Conservation (phyloP, 2,113 vertebrate genomes). For the Stercorarius parasiticus region DNA sequence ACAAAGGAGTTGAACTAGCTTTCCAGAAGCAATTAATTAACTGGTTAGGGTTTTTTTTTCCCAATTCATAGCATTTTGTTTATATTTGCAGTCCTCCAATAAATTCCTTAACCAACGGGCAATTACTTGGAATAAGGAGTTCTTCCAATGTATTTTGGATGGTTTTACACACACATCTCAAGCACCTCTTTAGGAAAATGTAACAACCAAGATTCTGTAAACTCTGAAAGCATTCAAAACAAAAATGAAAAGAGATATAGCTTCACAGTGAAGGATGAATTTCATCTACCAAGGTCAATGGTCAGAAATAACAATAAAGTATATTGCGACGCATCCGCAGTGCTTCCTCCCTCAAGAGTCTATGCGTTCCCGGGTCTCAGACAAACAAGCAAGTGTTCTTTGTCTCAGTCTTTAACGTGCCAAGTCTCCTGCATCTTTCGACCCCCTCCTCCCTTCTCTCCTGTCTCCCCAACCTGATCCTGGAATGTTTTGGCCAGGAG, state of each 20-base stretch:
- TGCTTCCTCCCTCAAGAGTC: not conserved
- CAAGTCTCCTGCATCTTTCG: not conserved
- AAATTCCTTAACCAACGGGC: not conserved
- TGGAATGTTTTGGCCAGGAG: conserved; percentile 75
- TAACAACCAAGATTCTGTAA: not conserved
- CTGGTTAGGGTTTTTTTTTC: not conserved
- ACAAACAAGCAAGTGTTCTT: conserved; percentile 15
- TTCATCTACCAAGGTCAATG: not conserved
- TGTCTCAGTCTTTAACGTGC: not conserved
- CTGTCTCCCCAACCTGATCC: conserved; percentile 30
- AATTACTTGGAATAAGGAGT: not conserved
- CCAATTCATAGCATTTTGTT: not conserved
- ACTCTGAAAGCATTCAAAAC: not conserved
- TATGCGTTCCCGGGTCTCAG: not conserved
- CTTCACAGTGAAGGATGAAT: not conserved
- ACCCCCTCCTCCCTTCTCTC: not conserved
- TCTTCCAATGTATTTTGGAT: conserved; percentile 10
- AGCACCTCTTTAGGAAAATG: not conserved
- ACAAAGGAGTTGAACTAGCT: not conserved
- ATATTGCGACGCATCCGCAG: not conserved
- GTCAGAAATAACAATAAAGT: not conserved
- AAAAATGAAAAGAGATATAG: not conserved
- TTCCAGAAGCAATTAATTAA: not conserved
- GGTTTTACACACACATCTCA: not conserved
- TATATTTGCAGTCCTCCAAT: not conserved